phyloP scores from a whole-genome alignment of 2,888 invertebrate species.

The Trachelus iudaicus region DNA sequence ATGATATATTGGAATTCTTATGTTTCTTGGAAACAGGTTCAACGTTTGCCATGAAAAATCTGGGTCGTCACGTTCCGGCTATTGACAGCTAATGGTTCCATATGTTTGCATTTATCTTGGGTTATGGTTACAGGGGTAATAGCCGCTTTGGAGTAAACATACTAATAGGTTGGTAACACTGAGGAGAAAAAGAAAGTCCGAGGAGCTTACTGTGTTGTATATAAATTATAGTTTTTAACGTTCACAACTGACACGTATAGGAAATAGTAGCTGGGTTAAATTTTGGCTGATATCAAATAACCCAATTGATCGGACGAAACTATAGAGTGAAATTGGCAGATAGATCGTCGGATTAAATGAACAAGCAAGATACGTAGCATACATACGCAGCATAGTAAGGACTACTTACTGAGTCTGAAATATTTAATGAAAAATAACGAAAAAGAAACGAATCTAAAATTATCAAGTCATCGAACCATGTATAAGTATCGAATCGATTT shows the following conservation, averaged over 20 bases:
- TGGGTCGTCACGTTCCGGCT: not conserved
- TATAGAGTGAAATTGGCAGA: not conserved
- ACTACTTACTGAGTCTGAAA: not conserved
- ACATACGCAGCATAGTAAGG: not conserved
- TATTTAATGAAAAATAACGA: too few relatives aligned
- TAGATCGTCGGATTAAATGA: not conserved
- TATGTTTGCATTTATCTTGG: not conserved
- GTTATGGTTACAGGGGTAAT: not conserved
- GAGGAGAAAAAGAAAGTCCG: not conserved
- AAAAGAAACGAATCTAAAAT: too few relatives aligned
- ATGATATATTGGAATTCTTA: not conserved
- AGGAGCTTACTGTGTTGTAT: not conserved
- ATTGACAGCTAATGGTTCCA: not conserved
- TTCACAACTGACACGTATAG: not conserved
- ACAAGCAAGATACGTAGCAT: not conserved
- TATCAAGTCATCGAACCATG: not conserved
- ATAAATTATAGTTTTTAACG: not conserved
- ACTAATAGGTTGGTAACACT: not conserved
- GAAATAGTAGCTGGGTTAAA: not conserved
- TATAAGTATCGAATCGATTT: not conserved
- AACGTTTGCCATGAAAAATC: not conserved
- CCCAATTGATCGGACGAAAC: not conserved
- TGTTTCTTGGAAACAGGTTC: not conserved
- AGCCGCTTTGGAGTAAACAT: not conserved
- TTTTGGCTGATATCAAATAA: not conserved